Percentiles rank a stretch among this genome's conserved stretches.
These are phyloP conservation scores for Gymnothorax reevesii DNA, from an alignment of 2,797 vertebrate species.

Conservation along the genomic window DNA sequence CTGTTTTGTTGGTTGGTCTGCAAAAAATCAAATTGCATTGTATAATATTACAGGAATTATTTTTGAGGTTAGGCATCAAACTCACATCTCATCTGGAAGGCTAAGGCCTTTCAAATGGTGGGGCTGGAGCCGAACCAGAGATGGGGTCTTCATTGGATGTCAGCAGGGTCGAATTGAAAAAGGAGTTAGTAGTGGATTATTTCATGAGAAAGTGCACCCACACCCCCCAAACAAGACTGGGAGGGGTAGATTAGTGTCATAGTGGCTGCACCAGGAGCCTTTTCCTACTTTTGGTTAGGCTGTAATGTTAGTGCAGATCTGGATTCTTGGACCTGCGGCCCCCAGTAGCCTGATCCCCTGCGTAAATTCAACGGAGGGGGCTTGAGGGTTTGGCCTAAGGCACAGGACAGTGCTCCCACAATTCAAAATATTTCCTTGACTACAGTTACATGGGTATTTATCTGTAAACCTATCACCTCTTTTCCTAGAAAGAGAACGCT, in stretches of 20 bases:
- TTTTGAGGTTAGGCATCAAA: conserved; percentile 16
- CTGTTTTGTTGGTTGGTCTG: conserved; percentile 3
- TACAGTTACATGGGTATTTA: conserved; percentile 36
- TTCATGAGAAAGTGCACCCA: conserved; percentile 10
- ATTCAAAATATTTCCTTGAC: conserved; percentile 34
- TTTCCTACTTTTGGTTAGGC: conserved; percentile 58
- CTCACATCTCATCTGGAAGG: background rate
- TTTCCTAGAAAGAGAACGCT: conserved; percentile 49
- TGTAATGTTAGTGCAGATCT: conserved; percentile 3
- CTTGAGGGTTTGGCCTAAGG: conserved; percentile 1
- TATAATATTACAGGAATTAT: conserved; percentile 22
- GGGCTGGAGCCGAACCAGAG: conserved; percentile 3
- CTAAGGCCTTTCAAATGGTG: conserved; percentile 4
- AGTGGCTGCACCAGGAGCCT: conserved; percentile 34
- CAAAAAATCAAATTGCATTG: conserved; percentile 1
- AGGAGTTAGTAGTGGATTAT: conserved; percentile 11
- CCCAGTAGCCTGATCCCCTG: conserved; percentile 19
- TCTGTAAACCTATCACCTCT: background rate
- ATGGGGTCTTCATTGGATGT: conserved; percentile 13
- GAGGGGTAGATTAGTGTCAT: background rate
- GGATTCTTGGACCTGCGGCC: conserved; percentile 8
- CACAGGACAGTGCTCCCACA: conserved; percentile 21
- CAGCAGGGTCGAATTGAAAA: conserved; percentile 19
- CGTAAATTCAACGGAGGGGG: background rate
- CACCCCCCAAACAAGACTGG: background rate